These are phyloP conservation scores for Leptinotarsa lineolata DNA, from an alignment of 1,140 invertebrate genomes.

Conservation along the genomic window DNA sequence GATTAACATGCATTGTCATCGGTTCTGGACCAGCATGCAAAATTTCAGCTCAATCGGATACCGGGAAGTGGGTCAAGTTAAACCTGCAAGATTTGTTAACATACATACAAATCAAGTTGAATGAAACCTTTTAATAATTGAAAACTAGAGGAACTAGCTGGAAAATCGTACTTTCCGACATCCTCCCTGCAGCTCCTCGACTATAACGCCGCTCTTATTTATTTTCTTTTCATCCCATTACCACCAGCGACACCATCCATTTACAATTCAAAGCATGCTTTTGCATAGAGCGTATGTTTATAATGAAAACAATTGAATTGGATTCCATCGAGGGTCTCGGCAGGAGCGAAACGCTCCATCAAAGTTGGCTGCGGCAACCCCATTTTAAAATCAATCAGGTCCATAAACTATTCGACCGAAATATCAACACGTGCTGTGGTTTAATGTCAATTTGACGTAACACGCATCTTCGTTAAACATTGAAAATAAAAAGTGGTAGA, in stretches of 20 bases:
- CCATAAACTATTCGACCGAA: conserved; percentile 45
- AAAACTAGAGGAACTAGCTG: too few species aligned
- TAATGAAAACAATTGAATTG: conserved; percentile 31
- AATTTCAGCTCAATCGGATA: too few species aligned
- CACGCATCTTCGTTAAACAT: conserved; percentile 48
- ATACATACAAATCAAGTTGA: too few species aligned
- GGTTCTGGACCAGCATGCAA: too few species aligned
- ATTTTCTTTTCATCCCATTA: conserved; percentile 23
- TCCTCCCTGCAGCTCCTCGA: background rate
- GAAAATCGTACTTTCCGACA: too few species aligned
- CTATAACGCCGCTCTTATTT: conserved; percentile 13
- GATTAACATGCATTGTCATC: too few species aligned
- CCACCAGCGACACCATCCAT: conserved; percentile 22
- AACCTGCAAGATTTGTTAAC: too few species aligned
- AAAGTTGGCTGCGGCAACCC: conserved; percentile 15
- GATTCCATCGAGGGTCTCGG: conserved; percentile 21
- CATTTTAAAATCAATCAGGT: conserved; percentile 45
- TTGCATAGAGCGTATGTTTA: conserved; percentile 29
- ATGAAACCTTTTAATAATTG: too few species aligned
- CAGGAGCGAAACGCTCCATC: conserved; percentile 16
- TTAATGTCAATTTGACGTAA: conserved; percentile 48
- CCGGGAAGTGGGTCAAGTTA: too few species aligned
- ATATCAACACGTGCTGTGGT: conserved; percentile 47
- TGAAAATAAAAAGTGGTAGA: conserved; percentile 46
- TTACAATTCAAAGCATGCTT: conserved; percentile 29